These are phyloP conservation scores for Brachyistius frenatus DNA, from an alignment of 2,113 vertebrate genomes.

Conservation along the genomic window DNA sequence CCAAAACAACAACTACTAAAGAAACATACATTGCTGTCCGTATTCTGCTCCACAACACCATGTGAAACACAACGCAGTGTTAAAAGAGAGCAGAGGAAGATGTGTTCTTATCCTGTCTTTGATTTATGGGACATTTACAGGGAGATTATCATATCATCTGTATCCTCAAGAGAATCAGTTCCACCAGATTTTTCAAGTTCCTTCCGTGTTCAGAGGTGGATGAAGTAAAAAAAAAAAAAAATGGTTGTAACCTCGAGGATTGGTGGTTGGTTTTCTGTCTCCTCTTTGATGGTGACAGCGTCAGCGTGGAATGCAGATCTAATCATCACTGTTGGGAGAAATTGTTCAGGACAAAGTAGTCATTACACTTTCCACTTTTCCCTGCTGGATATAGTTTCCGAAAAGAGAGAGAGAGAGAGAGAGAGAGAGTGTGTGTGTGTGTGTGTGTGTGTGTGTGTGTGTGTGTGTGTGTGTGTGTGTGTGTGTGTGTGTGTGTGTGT, in stretches of 20 bases:
- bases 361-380: conserved; percentile 44
- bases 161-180: neutral
- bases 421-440: no score
- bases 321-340: conserved; percentile 38
- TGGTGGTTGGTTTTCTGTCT: neutral
- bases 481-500: neutral
- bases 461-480: no score
- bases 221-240: neutral
- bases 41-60: neutral
- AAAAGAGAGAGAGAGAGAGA: neutral
- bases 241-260: conserved; percentile 13
- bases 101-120: conserved; percentile 19
- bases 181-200: conserved; percentile 24
- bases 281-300: conserved; percentile 34
- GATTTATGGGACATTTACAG: conserved; percentile 54
- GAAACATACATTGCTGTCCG: neutral
- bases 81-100: conserved; percentile 11
- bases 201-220: conserved; percentile 19
- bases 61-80: neutral
- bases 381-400: conserved; percentile 16
- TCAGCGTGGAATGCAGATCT: conserved; percentile 47
- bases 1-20: no score
- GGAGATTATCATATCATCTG: neutral
- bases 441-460: no score
- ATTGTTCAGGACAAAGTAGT: conserved; percentile 29